Conservation (phyloP, 2,797 vertebrate species). For the Gallinago nigripennis region DNA sequence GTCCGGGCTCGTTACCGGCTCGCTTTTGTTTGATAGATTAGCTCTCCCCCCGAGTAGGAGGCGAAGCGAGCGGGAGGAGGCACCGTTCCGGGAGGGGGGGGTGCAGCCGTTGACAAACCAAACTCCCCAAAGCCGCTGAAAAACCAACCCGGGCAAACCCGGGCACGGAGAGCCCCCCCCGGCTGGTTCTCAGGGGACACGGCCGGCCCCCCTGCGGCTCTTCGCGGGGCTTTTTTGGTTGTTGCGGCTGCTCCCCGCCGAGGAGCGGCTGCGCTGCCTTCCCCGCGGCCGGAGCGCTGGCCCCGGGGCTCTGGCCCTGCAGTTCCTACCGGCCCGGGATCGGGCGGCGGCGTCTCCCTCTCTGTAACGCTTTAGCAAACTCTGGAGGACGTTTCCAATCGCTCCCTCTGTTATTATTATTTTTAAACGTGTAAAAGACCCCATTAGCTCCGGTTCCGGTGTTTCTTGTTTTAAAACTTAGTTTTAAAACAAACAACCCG, state of each 20-base stretch:
- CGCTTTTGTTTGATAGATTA: neutral
- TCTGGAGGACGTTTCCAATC: neutral
- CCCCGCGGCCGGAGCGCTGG: no score
- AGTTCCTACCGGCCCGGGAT: neutral
- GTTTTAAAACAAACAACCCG: slow-evolving; percentile 62
- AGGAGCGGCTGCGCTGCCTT: neutral
- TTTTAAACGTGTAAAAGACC: slow-evolving; percentile 21
- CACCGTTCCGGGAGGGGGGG: neutral
- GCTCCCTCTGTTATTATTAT: neutral
- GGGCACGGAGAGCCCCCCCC: rapidly evolving
- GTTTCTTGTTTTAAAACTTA: slow-evolving; percentile 46
- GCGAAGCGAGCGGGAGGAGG: neutral
- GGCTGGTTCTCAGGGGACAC: neutral
- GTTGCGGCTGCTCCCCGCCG: neutral
- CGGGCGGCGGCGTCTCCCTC: neutral
- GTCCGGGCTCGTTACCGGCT: neutral
- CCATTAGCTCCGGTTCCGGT: slow-evolving; percentile 28
- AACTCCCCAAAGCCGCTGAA: neutral
- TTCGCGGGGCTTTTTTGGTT: neutral
- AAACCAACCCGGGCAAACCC: neutral
- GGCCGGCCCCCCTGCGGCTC: neutral
- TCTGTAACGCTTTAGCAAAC: neutral
- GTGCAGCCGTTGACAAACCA: neutral
- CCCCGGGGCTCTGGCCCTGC: neutral
- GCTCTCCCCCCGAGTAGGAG: neutral